Evolutionary conservation across 2,113 vertebrate genomes (phyloP), one percentile per base, ranked within the genome.

Genomic region (Melanerpes formicivorus): DNA sequence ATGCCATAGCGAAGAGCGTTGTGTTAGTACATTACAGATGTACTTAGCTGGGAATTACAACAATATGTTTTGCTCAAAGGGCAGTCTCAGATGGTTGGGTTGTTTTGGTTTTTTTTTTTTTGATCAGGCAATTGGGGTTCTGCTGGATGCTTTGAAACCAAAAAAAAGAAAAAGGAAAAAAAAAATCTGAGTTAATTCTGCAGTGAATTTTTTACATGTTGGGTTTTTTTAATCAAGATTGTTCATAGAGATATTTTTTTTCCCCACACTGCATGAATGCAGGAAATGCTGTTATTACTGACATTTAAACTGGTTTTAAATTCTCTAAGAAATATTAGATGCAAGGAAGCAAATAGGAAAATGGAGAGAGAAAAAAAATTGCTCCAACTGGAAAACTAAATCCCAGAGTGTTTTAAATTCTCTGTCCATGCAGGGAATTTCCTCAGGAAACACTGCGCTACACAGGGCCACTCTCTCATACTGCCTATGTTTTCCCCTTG

Each of bases 21-120:
- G 1, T 40, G 15, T 59, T 86, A 78, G 46, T 87, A 32, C 70
- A 84, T 64, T 60, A 79, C 9, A 87, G 77, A 58, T 90, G 44
- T 22, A 29, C 81, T 72, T 70, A 58, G 10, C 34, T 50, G 46
- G 23, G 9, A 85, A 37, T 64, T 40, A 56, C 54, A 88, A 83
- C 81, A 94, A 70, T n/a, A 26, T 9, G 81, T 79, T 92, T 76
- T 86, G 67, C 44, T 92, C 64, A 32, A 85, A 90, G 63, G 34
- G 72, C 50, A 37, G 25, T 70, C 46, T 91, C 2, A 1, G 5
- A 59, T 7, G 1, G 2, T 52, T 52, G 50, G 48, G 12, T 52
- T 8, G 37, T 34, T 34, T 34, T 34, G 37, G 34, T 50, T 50
- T 46, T 50, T 50, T 50, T 46, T 50, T 52, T 23, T 93, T 93